Percentiles rank a stretch among this genome's conserved stretches.
phyloP scores from a whole-genome alignment of 2,797 vertebrate species.

The Mico argentatus region DNA sequence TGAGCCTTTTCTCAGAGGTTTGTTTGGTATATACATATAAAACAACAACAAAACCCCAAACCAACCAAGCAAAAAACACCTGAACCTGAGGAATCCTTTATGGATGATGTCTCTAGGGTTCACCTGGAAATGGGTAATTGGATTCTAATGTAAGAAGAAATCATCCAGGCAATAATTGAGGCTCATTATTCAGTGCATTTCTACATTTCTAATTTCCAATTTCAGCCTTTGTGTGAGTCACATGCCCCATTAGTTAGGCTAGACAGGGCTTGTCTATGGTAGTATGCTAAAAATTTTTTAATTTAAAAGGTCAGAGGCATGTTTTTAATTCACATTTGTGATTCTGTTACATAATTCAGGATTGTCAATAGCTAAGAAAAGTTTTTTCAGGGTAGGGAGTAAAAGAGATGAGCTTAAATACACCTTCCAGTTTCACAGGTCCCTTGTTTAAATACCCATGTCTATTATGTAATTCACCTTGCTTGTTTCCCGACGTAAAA shows the following conservation, averaged over 20 bases:
- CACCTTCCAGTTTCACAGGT: neutral
- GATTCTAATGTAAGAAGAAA: conserved; percentile 43
- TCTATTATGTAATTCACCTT: neutral
- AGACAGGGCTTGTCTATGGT: neutral
- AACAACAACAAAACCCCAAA: neutral
- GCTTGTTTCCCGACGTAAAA: conserved; percentile 5
- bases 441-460: neutral
- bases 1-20: conserved; percentile 81
- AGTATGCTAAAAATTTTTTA: conserved; percentile 35
- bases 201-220: conserved; percentile 44
- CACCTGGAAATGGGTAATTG: conserved; percentile 39
- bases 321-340: conserved; percentile 39
- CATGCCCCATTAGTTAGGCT: neutral
- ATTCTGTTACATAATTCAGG: conserved; percentile 48
- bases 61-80: neutral
- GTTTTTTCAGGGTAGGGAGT: neutral
- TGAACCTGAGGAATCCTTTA: conserved; percentile 4
- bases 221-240: neutral
- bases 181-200: conserved; percentile 35
- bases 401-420: neutral
- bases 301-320: conserved; percentile 59
- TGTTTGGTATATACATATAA: conserved; percentile 49
- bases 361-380: neutral
- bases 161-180: neutral
- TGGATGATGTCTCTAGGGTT: conserved; percentile 28